Evolutionary conservation across 2,888 invertebrate species (phyloP), one percentile per base, ranked within the genome.

Genomic region (Drosophila pegasa): DNA sequence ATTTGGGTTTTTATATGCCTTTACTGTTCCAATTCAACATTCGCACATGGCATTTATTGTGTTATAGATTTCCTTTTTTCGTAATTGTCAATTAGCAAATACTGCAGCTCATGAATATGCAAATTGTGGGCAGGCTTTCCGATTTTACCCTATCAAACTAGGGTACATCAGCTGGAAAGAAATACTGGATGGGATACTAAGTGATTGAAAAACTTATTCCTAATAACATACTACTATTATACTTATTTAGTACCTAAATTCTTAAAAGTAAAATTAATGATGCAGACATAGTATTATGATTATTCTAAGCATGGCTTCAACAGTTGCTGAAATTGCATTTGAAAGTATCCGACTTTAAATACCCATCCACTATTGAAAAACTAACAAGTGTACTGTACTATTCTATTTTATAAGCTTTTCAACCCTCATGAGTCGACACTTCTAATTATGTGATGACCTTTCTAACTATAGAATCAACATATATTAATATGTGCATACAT

Each of bases 71-170:
- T 45, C 2, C 3, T 29, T 43, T 45, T 82, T 78, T 62, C 71
- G 64, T 61, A 78, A 78, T 71, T 83, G 82, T 74, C 84, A 87
- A 84, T 84, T 87, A 85, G 85, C 82, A 87, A 82, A 87, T 84
- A 81, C 78, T 76, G 78, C 73, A 72, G 82, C 85, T 82, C 82
- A 85, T 84, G 87, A 87, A 84, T 87, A 84, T 84, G 80, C 76
- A 84, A 85, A 84, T 87, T 65, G 59, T 57, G 38, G 18, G 25
- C 41, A 59, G 33, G 75, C 72, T 60, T 74, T 62, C 51, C 48
- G 43, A 31, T 40, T 43, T 14, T 69, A 61, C 52, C 8, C 25
- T 25, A 33, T 31, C 12, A 7, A 25, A 3, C 14, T 27, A 3
- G 29, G 20, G 74, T 47, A 65, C 70, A 62, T 78, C 25, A 20